Base-by-base conservation (phyloP, 1,140 invertebrate genomes). In the Bombus balteatus region DNA sequence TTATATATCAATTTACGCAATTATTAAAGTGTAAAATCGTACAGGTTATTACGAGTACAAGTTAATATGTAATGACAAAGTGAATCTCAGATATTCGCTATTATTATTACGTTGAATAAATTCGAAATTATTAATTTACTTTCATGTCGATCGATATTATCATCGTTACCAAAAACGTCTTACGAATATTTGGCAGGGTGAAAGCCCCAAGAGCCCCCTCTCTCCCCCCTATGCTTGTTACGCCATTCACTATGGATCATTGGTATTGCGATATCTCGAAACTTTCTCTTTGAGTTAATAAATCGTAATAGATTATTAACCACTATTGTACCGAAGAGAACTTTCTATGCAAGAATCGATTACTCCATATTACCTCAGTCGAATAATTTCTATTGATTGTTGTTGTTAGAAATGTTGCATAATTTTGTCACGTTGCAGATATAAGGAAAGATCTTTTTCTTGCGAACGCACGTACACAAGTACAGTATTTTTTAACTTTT, bases 271-370 rank as follows among this genome's bases (percentile, higher is more conserved):
- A 87, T 90, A 90, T 90, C 86, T 81, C 88, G 81, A 83, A 90
- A 90, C 89, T 90, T 90, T 90, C 89, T 90, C 89, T 83, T 85
- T 70, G 78, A 80, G 77, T 90, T 88, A 82, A 90, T 90, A 90
- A 90, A 90, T 90, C 85, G 81, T 89, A 82, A 90, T 90, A 90
- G 88, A 89, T 85, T 89, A 87, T 89, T 89, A 81, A 86, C 80
- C 88, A 37, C 81, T 39, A 81, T 85, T 85, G 78, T 81, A 25
- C n/a, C 39, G 43, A 62, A 41, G 68, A 74, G 18, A 74, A 68
- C 57, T 85, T 74, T 81, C 70, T 39, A 74, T 74, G 66, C 43
- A 72, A 72, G 76, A 62, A 84, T 71, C 39, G 62, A 78, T 71
- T 80, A 80, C 37, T 72, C 62, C n/a, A 2, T 47, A 32, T 71